Conservation (phyloP, 2,113 vertebrate genomes). For the Toxotes chatareus region DNA sequence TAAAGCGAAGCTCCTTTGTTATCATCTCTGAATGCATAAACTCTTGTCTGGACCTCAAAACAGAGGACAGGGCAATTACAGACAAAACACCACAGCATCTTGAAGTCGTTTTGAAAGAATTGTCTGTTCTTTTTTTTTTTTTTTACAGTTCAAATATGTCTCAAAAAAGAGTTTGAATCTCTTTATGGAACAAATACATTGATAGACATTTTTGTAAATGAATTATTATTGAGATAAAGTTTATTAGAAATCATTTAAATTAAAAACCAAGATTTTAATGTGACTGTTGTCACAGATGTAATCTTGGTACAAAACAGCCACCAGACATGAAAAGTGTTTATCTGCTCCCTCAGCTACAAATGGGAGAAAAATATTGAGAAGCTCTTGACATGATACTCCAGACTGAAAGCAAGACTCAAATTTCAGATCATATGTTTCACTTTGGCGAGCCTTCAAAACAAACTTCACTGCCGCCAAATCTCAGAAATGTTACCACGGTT, state of each 20-base stretch:
- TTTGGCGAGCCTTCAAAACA: slow-evolving; percentile 76
- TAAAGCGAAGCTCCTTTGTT: slow-evolving; percentile 77
- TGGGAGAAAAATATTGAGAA: slow-evolving; percentile 34
- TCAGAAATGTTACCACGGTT: slow-evolving; percentile 60
- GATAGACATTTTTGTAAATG: slow-evolving; percentile 1
- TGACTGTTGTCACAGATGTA: slow-evolving; percentile 41
- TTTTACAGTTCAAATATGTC: not conserved
- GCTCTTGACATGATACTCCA: slow-evolving; percentile 54
- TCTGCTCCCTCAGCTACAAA: slow-evolving; percentile 62
- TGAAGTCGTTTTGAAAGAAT: slow-evolving; percentile 41
- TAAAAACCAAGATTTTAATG: slow-evolving; percentile 13
- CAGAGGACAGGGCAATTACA: slow-evolving; percentile 70
- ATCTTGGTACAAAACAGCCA: slow-evolving; percentile 48
- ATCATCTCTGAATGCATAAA: slow-evolving; percentile 72
- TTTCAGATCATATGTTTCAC: slow-evolving; percentile 65
- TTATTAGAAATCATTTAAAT: not conserved
- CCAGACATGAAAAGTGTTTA: slow-evolving; percentile 64
- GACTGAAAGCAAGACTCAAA: slow-evolving; percentile 69
- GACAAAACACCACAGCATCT: slow-evolving; percentile 41
- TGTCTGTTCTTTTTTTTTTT: slow-evolving; percentile 19
- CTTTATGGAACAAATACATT: not conserved
- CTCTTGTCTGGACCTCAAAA: slow-evolving; percentile 71
- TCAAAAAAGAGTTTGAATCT: not conserved
- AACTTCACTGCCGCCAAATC: slow-evolving; percentile 67
- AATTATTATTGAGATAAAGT: slow-evolving; percentile 14